A percentile compares a stretch with the other conserved stretches of the same genome.
phyloP scores from a whole-genome alignment of 2,797 vertebrate species.

The Psittacula echo region DNA sequence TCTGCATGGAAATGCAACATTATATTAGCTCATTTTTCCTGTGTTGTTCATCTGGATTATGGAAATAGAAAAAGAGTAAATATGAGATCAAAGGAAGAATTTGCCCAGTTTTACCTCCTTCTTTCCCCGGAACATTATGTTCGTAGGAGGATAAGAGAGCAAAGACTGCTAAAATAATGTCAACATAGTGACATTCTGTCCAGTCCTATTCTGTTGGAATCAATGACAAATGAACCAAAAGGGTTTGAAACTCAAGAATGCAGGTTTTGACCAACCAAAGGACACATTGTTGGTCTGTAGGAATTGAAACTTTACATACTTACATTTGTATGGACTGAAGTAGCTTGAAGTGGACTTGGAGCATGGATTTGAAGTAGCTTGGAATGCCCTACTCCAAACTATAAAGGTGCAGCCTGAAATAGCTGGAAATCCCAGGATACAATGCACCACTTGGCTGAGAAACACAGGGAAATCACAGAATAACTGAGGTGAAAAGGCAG shows the following conservation, averaged over 20 bases:
- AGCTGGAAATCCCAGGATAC: neutral
- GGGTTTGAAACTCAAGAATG: neutral
- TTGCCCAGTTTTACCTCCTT: neutral
- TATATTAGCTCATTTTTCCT: neutral
- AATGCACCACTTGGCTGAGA: neutral
- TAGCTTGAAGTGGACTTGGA: neutral
- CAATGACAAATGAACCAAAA: neutral
- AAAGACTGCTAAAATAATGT: neutral
- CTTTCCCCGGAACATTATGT: neutral
- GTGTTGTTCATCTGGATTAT: neutral
- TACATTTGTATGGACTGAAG: neutral
- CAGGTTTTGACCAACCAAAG: neutral
- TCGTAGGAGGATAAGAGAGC: neutral
- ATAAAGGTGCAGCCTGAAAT: neutral
- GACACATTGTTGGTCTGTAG: fast-evolving
- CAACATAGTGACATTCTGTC: neutral
- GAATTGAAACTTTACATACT: neutral
- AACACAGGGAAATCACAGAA: neutral
- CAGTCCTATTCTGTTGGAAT: neutral
- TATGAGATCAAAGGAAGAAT: neutral
- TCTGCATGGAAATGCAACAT: neutral
- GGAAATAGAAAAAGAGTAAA: neutral
- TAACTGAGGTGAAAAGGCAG: neutral
- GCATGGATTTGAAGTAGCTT: neutral
- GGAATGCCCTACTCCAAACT: neutral